These are phyloP conservation scores for Agrypnia vestita DNA, from an alignment of 1,140 invertebrate genomes.

Conservation along the genomic window DNA sequence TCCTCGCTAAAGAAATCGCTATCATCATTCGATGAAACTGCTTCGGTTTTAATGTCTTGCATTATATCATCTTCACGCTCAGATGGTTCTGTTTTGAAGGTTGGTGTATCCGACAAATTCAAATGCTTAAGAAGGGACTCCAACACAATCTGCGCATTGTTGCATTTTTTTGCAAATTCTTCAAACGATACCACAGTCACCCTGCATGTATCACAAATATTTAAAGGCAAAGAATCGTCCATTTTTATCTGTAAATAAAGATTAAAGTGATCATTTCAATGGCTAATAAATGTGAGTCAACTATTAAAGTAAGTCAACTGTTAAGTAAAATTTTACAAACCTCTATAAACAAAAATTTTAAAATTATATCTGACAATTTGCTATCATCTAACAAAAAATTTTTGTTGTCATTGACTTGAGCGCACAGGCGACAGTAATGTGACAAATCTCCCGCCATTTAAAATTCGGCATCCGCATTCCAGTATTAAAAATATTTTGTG, in stretches of 20 bases:
- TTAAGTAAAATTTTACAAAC: neutral
- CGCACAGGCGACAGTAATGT: constrained; percentile 22
- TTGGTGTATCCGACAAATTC: neutral
- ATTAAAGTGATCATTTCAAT: neutral
- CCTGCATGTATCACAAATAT: constrained; percentile 26
- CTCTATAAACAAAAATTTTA: constrained; percentile 6
- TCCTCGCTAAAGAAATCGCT: neutral
- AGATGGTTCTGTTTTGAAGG: neutral
- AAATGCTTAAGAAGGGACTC: constrained; percentile 11
- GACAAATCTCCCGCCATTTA: constrained; percentile 3
- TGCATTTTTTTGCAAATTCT: constrained; percentile 25
- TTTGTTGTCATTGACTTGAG: constrained; percentile 1
- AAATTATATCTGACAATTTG: neutral
- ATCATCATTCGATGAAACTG: constrained; percentile 2
- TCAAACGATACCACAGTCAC: constrained; percentile 6
- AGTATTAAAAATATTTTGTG: too few relatives aligned
- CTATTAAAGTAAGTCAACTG: neutral
- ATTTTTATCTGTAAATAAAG: constrained; percentile 22
- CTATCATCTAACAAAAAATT: neutral
- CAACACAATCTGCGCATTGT: neutral
- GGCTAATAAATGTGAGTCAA: neutral
- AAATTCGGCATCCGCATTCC: too few relatives aligned
- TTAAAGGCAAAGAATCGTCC: constrained; percentile 6
- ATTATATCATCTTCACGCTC: neutral
- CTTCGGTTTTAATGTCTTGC: neutral